These are phyloP conservation scores for Harpalus rufipes DNA, from an alignment of 2,888 invertebrate genomes.

Conservation along the genomic window DNA sequence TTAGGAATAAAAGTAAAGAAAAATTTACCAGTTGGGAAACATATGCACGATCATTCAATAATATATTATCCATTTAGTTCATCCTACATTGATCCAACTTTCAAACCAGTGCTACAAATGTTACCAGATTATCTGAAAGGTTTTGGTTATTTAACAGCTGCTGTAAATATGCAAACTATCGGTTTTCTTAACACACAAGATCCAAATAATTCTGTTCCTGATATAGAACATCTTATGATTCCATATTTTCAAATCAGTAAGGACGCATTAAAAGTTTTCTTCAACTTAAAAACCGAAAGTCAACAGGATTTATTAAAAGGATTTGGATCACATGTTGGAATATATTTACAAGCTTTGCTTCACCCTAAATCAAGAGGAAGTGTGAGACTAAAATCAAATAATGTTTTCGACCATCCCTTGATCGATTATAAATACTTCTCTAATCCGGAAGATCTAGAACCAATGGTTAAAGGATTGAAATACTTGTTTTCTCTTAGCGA, in stretches of 20 bases:
- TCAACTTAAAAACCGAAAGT: constrained; percentile 69
- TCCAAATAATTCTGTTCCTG: background rate
- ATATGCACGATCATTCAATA: constrained; percentile 43
- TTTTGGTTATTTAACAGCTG: constrained; percentile 16
- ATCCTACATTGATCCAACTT: constrained; percentile 3
- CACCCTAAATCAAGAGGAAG: constrained; percentile 72
- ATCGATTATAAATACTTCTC: constrained; percentile 88
- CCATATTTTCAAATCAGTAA: background rate
- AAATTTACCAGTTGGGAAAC: constrained; percentile 56
- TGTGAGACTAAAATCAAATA: constrained; percentile 78
- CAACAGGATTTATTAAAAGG: background rate
- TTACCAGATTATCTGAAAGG: constrained; percentile 30
- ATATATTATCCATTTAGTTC: background rate
- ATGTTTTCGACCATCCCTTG: constrained; percentile 85
- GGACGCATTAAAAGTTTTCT: background rate
- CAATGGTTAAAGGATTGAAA: constrained; percentile 79
- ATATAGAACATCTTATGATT: constrained; percentile 15
- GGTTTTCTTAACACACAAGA: constrained; percentile 16
- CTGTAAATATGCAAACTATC: constrained; percentile 18
- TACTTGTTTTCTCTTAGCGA: background rate
- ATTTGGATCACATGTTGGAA: background rate
- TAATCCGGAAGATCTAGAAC: constrained; percentile 80
- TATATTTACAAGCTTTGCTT: constrained; percentile 71
- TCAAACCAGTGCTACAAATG: constrained; percentile 69
- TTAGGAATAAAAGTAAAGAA: constrained; percentile 66